Evolutionary conservation across 2,797 vertebrate species (phyloP).

Genomic region (Lepilemur septentrionalis): DNA sequence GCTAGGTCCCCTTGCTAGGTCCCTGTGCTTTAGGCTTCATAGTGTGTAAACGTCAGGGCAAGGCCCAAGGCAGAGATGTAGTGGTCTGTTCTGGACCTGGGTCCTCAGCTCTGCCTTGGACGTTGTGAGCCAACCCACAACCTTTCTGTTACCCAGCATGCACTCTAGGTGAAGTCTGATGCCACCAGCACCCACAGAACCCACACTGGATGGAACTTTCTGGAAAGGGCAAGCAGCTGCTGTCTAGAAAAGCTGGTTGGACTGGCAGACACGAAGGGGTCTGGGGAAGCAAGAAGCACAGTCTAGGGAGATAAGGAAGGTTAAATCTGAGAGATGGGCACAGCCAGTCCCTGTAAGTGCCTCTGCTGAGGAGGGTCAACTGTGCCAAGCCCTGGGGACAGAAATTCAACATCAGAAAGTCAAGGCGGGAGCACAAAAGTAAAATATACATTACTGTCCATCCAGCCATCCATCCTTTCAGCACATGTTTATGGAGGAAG

Average conservation of each 20-base stretch:
- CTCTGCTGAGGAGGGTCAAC: neutral
- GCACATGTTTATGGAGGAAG: neutral
- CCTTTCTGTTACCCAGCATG: neutral
- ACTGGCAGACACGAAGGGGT: neutral
- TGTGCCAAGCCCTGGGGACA: neutral
- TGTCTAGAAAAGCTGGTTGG: neutral
- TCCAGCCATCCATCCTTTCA: neutral
- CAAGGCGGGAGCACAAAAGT: neutral
- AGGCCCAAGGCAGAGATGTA: neutral
- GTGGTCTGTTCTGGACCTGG: neutral
- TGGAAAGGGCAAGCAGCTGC: neutral
- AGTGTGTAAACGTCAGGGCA: neutral
- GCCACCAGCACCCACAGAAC: neutral
- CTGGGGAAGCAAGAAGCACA: neutral
- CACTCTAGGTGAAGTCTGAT: neutral
- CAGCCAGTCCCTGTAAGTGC: neutral
- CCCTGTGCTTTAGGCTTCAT: neutral
- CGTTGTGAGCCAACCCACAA: neutral
- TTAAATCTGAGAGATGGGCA: neutral
- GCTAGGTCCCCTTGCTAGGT: neutral
- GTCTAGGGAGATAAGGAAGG: neutral
- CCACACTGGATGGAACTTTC: neutral
- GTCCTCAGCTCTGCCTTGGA: neutral
- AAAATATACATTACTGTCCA: neutral
- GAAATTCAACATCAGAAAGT: neutral